Percentiles rank a stretch among this genome's conserved stretches.
These are phyloP conservation scores for Dolichotis patagonum DNA, from an alignment of 2,113 vertebrate species.

Conservation along the genomic window DNA sequence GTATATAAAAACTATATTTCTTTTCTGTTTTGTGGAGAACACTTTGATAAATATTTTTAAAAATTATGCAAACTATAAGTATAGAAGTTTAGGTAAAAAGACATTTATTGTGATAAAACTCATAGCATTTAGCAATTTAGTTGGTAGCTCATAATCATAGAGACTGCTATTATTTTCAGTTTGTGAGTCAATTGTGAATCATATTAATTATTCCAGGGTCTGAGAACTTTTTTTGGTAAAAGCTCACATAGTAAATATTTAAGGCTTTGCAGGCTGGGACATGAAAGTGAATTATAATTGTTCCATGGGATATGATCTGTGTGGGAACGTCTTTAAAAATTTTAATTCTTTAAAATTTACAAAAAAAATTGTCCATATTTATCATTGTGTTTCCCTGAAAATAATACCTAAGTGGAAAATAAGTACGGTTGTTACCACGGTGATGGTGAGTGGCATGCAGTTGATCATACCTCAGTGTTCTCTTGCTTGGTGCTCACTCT, in stretches of 20 bases:
- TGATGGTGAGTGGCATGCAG: neutral
- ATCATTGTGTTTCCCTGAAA: neutral
- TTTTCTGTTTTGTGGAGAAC: neutral
- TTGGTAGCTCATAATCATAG: neutral
- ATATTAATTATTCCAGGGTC: constrained; percentile 16
- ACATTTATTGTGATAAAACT: constrained; percentile 41
- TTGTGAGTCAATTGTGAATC: constrained; percentile 11
- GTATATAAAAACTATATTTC: neutral
- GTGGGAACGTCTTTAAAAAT: neutral
- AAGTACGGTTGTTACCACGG: neutral
- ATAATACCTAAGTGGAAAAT: neutral
- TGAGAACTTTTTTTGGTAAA: neutral
- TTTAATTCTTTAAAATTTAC: neutral
- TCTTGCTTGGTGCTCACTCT: neutral
- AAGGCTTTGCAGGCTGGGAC: neutral
- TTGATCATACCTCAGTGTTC: neutral
- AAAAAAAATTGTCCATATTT: neutral
- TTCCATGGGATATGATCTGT: neutral
- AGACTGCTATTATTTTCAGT: neutral
- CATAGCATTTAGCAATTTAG: constrained; percentile 42
- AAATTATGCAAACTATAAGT: neutral
- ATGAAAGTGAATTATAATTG: neutral
- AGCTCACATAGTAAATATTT: neutral
- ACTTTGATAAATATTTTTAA: constrained; percentile 18
- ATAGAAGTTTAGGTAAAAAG: neutral